These are phyloP conservation scores for Toxotes chatareus DNA, from an alignment of 2,113 vertebrate genomes.

Conservation along the genomic window DNA sequence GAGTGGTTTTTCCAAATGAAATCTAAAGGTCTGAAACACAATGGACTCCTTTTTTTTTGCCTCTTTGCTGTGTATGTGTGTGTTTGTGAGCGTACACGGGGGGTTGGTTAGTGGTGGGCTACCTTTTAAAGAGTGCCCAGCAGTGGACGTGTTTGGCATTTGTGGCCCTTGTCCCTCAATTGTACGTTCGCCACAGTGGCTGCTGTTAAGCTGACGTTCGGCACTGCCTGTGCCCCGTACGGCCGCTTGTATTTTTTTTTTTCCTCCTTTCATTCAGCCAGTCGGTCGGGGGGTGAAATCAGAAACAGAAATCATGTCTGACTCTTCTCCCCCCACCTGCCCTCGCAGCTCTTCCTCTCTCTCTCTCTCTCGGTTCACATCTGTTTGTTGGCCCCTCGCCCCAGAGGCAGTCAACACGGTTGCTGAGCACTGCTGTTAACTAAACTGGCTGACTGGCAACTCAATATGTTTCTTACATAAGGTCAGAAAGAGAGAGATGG, in stretches of 20 bases:
- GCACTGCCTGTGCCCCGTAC: constrained; percentile 37
- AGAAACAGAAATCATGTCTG: constrained; percentile 76
- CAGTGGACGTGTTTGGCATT: constrained; percentile 86
- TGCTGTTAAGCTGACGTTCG: constrained; percentile 55
- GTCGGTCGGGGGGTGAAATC: constrained; percentile 49
- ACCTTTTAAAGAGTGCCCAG: constrained; percentile 82
- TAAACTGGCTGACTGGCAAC: constrained; percentile 75
- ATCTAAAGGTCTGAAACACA: constrained; percentile 77
- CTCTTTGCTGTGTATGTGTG: constrained; percentile 38
- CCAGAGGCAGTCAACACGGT: constrained; percentile 75
- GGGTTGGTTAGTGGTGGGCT: constrained; percentile 62
- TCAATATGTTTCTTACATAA: constrained; percentile 77
- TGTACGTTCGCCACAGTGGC: constrained; percentile 78
- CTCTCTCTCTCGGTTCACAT: constrained; percentile 66
- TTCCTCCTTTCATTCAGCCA: constrained; percentile 16
- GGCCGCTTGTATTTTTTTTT: constrained; percentile 24
- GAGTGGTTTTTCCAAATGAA: constrained; percentile 81
- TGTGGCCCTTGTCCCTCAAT: constrained; percentile 78
- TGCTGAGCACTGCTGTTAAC: constrained; percentile 75
- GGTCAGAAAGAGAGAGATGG: constrained; percentile 7
- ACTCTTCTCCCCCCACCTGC: constrained; percentile 55
- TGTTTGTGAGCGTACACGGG: constrained; percentile 37
- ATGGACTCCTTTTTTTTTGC: constrained; percentile 55
- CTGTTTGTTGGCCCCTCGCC: constrained; percentile 67
- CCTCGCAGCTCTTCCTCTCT: constrained; percentile 24